phyloP scores from a whole-genome alignment of 2,888 invertebrate species.

The Drosophila antonietae region DNA sequence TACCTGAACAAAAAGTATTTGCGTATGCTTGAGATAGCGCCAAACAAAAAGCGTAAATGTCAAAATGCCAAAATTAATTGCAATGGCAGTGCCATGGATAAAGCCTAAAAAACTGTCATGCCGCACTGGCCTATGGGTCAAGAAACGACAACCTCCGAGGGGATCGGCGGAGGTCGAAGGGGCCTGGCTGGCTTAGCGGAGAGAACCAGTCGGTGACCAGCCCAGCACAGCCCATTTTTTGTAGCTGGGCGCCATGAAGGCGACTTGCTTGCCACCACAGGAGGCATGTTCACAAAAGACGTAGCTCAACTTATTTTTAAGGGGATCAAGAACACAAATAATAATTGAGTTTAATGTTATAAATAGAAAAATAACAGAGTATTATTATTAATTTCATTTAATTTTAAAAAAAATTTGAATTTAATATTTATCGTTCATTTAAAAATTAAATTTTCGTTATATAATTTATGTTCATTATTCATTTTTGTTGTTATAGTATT shows the following conservation, averaged over 20 bases:
- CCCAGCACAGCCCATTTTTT: constrained; percentile 65
- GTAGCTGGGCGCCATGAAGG: constrained; percentile 50
- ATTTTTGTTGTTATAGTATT: background rate
- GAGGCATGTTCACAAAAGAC: constrained; percentile 33
- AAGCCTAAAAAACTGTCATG: constrained; percentile 51
- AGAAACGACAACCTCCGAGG: constrained; percentile 41
- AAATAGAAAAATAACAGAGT: too few species aligned
- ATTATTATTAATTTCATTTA: too few species aligned
- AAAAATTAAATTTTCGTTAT: background rate
- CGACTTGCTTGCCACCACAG: constrained; percentile 29
- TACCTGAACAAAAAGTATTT: constrained; percentile 74
- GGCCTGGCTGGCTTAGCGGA: background rate
- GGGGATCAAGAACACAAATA: background rate
- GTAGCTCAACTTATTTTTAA: background rate
- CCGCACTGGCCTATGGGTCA: constrained; percentile 59
- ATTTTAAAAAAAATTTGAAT: background rate
- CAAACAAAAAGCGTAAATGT: constrained; percentile 76
- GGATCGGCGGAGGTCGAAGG: background rate
- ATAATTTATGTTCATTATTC: too few species aligned
- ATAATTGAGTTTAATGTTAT: too few species aligned
- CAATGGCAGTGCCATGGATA: constrained; percentile 77
- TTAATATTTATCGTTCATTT: background rate
- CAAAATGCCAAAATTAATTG: constrained; percentile 81
- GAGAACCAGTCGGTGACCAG: constrained; percentile 45
- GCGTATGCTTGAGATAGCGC: constrained; percentile 71